A percentile compares a stretch with the other conserved stretches of the same genome.
These are phyloP conservation scores for Mareca penelope DNA, from an alignment of 2,797 vertebrate genomes.

Conservation along the genomic window DNA sequence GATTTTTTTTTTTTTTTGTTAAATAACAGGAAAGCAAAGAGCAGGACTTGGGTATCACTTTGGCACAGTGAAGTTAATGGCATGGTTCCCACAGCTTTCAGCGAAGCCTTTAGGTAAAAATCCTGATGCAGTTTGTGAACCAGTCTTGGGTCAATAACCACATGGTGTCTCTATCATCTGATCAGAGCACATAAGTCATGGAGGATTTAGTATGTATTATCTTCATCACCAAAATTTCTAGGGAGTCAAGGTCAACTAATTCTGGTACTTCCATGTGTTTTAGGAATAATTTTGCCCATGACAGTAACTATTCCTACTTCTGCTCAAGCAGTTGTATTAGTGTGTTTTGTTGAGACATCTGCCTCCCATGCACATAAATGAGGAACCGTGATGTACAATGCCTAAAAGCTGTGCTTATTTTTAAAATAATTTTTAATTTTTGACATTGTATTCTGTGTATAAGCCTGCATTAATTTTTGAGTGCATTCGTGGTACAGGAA, in stretches of 20 bases:
- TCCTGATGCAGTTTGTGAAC: neutral
- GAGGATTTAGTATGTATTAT: neutral
- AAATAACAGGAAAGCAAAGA: neutral
- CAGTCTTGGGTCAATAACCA: neutral
- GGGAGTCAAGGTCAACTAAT: neutral
- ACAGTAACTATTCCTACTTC: neutral
- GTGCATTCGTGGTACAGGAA: neutral
- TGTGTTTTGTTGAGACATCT: neutral
- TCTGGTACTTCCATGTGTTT: neutral
- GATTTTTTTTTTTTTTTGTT: neutral
- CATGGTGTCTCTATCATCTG: neutral
- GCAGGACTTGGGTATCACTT: neutral
- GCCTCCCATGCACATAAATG: neutral
- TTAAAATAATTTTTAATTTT: slow-evolving; percentile 5
- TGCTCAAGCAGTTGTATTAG: neutral
- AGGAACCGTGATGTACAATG: neutral
- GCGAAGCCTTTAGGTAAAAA: neutral
- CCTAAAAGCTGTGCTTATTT: slow-evolving; percentile 4
- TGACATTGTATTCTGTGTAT: neutral
- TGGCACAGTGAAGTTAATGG: neutral
- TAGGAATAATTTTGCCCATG: neutral
- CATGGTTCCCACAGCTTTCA: neutral
- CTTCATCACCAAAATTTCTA: neutral
- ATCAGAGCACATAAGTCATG: neutral
- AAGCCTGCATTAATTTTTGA: neutral